Evolutionary conservation across 2,888 invertebrate genomes (phyloP), one percentile per base, ranked within the genome.

Genomic region (Isoperla grammatica): DNA sequence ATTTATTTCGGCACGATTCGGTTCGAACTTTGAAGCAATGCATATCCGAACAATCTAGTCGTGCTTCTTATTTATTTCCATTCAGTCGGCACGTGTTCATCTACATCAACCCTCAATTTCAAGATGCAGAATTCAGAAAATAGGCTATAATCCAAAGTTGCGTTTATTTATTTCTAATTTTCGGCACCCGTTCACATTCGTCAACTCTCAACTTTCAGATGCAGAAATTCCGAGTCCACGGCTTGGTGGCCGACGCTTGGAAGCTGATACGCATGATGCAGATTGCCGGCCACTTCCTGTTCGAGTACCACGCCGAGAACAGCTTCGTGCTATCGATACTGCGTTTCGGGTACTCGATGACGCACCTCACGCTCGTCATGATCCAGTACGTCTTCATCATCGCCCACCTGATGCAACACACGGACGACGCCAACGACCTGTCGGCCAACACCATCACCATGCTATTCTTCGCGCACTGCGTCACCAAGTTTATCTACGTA

Each of bases 241-340:
- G 90, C 74, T 84, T 91, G 55, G 90, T 90, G 77, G 84, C 88
- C 72, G 91, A 91, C 73, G 78, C 91, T 69, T 84, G 89, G 85
- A 90, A 90, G 45, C 89, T 90, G 70, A 88, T 92, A 69, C 81
- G 82, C 67, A 72, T 90, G 63, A 90, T 91, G 85, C 86, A 88
- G 72, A 76, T 80, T 29, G 79, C 83, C 3, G 91, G 91, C 2
- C 87, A 90, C 69, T 91, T 88, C 69, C 78, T 91, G 71, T 86
- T 90, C 71, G 88, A 87, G 70, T 91, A 88, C 69, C 81, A 87
- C 67, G 69, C 73, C 15, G 76, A 77, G 59, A 68, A 66, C 35
- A 67, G 67, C 23, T 68, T 70, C 11, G 70, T 72, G 58, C 73
- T 74, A 54, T 69, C 67, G 8, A 59, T 74, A 42, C 67, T 76